Conservation (phyloP, 2,113 vertebrate genomes). For the Odocoileus hemionus region DNA sequence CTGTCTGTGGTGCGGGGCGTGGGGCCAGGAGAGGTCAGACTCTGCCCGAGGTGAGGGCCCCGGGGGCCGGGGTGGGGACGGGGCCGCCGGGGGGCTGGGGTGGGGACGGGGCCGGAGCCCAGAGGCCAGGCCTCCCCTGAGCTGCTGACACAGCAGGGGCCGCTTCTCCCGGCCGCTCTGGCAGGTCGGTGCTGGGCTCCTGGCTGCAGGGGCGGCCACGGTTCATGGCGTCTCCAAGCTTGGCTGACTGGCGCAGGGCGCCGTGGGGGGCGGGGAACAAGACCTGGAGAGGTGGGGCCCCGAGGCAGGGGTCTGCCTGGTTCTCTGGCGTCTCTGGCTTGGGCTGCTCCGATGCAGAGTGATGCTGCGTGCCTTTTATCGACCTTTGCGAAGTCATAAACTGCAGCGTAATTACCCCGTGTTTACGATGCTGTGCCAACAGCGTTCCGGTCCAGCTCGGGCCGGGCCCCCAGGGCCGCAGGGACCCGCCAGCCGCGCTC, state of each 20-base stretch:
- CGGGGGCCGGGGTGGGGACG: accelerated
- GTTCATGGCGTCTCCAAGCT: neutral
- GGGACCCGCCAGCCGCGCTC: neutral
- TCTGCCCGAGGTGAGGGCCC: neutral
- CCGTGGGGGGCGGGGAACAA: accelerated
- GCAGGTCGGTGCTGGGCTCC: neutral
- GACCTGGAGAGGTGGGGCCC: too few species aligned
- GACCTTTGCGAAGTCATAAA: slow-evolving; percentile 57
- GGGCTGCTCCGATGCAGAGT: neutral
- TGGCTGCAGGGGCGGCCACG: neutral
- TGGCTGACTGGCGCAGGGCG: accelerated
- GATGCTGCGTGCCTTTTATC: slow-evolving; percentile 5
- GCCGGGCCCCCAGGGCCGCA: neutral
- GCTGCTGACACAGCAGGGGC: accelerated
- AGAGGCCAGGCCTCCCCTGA: neutral
- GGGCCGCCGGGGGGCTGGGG: accelerated
- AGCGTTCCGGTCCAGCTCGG: slow-evolving; percentile 23
- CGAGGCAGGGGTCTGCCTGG: neutral
- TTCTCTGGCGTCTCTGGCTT: neutral
- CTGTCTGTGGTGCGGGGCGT: neutral
- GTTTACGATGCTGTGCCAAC: slow-evolving; percentile 55
- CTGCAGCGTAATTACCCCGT: slow-evolving; percentile 22
- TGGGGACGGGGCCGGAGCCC: neutral
- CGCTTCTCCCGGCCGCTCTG: accelerated
- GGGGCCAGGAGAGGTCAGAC: neutral